Conservation (phyloP, 2,113 vertebrate species). For the Aegotheles bennettii region DNA sequence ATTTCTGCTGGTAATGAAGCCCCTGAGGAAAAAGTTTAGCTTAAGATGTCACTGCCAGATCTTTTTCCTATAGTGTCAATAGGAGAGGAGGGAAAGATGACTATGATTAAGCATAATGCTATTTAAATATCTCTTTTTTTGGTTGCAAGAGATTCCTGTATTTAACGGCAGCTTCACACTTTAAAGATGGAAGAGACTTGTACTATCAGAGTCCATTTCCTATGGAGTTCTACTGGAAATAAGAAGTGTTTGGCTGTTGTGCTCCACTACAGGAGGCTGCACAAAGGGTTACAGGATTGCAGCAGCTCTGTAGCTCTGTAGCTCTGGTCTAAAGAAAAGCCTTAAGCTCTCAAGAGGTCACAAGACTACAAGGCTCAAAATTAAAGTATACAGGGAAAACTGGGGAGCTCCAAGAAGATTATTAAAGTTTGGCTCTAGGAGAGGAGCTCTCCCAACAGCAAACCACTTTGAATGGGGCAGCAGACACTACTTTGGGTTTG, state of each 20-base stretch:
- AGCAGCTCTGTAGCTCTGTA: background rate
- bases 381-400: background rate
- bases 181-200: background rate
- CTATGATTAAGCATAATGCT: background rate
- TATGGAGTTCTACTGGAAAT: background rate
- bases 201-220: background rate
- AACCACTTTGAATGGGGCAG: background rate
- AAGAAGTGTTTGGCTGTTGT: background rate
- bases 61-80: background rate
- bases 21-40: background rate
- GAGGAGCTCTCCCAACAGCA: background rate
- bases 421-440: background rate
- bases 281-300: rapidly evolving
- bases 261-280: background rate
- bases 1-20: background rate
- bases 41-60: background rate
- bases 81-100: background rate
- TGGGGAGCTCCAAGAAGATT: background rate
- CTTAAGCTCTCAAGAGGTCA: background rate
- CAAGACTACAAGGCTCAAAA: background rate
- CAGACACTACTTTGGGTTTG: background rate
- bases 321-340: background rate
- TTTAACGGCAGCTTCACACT: background rate
- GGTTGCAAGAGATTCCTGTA: background rate
- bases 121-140: background rate